Percentiles rank a stretch among this genome's conserved stretches.
Evolutionary conservation across 2,888 invertebrate species (phyloP).

Genomic region (Chrysopilus asiliformis): DNA sequence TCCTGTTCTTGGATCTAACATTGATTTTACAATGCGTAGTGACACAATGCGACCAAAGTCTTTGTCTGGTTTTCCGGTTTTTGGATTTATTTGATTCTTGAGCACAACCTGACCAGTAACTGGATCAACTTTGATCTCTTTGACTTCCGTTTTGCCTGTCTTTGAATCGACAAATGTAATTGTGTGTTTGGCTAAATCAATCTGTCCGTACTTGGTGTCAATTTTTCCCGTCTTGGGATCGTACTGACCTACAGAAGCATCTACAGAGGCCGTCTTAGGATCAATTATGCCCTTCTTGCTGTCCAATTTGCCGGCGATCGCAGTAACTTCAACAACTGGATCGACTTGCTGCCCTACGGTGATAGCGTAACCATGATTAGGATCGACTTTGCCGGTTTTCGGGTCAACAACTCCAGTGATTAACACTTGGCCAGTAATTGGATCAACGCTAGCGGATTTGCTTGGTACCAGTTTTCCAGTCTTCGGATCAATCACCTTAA

Average conservation of each 20-base stretch:
- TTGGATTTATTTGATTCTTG: constrained; percentile 56
- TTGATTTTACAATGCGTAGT: constrained; percentile 47
- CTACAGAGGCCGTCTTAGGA: constrained; percentile 48
- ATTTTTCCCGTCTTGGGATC: constrained; percentile 55
- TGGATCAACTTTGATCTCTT: constrained; percentile 52
- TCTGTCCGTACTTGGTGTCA: constrained; percentile 59
- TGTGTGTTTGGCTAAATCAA: constrained; percentile 54
- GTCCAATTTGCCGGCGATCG: constrained; percentile 54
- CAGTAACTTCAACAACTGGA: constrained; percentile 52
- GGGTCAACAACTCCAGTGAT: constrained; percentile 42
- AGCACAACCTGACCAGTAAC: constrained; percentile 51
- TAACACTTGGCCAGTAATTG: constrained; percentile 52
- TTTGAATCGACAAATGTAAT: constrained; percentile 56
- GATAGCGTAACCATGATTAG: constrained; percentile 52
- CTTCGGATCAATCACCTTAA: constrained; percentile 49
- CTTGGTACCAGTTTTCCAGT: constrained; percentile 46
- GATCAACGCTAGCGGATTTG: constrained; percentile 51
- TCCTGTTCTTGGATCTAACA: constrained; percentile 49
- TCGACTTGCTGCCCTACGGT: constrained; percentile 54
- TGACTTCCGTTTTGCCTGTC: constrained; percentile 51
- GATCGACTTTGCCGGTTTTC: constrained; percentile 47
- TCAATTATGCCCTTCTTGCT: constrained; percentile 55
- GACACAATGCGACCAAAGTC: constrained; percentile 53
- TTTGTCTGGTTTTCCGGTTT: constrained; percentile 56
- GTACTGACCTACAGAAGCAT: constrained; percentile 52